Base-by-base conservation (phyloP, 2,888 invertebrate species). In the Automeris io region DNA sequence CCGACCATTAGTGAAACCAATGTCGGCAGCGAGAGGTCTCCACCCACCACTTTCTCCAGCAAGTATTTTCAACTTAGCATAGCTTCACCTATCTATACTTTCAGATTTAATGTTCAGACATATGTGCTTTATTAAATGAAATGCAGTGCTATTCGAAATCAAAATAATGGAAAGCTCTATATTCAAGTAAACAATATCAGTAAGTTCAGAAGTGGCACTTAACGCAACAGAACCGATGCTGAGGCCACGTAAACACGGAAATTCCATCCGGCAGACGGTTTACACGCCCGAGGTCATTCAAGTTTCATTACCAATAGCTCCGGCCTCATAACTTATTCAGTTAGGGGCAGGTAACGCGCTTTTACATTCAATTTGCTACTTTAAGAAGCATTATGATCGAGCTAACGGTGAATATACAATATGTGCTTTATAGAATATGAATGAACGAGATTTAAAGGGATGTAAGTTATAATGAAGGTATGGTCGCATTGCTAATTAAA, bases 221-320 rank as follows among this genome's bases (percentile, higher is more conserved):
- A 64, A 62, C 60, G 58, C 57, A 52, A 51, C 59, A 62, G 57
- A 63, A 65, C 49, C 56, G 54, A 45, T 49, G 45, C 51, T 49
- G 49, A 54, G 47, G 55, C 51, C 54, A 56, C 60, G 70, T 74
- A 77, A 77, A 80, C 70, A 75, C 56, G 67, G 68, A 70, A 72
- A 74, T 65, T 70, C 72, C 67, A 70, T 70, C 65, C 64, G 60
- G 47, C 57, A 70, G 67, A 65, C 67, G 58, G 61, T 70, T 62
- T 66, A 69, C 69, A 67, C 57, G 67, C 67, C 69, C 56, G 62
- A 54, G 75, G 78, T 78, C 80, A 83, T 82, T 75, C 80, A 75
- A 77, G 76, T 83, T 82, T 81, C 80, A 82, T 80, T 74, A 77
- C 79, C 82, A 77, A 82, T 82, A 81, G 71, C 76, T 72, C 66